Evolutionary conservation across 64 coral and sea anemone genomes (phyloP).

Genomic region (Catalaphyllia jardinei): DNA sequence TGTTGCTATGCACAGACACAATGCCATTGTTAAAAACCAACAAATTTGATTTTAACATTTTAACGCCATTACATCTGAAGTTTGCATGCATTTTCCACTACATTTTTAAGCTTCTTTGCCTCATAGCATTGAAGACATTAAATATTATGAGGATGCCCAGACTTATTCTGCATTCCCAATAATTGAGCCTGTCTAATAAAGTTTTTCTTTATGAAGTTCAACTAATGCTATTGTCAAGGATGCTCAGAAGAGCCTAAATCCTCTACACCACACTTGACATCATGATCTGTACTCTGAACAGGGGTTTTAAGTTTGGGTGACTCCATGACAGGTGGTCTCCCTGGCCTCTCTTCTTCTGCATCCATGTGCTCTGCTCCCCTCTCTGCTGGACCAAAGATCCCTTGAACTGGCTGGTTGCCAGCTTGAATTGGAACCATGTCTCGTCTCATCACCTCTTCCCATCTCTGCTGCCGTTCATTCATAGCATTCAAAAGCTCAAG

Average conservation of each 20-base stretch:
- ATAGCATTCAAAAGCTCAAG: constrained; percentile 14
- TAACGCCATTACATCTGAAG: no score
- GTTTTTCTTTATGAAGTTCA: no score
- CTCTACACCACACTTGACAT: not conserved
- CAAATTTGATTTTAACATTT: no score
- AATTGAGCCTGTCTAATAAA: no score
- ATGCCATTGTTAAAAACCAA: no score
- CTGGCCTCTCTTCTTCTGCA: not conserved
- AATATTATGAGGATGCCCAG: no score
- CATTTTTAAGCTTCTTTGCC: no score
- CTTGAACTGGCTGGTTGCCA: not conserved
- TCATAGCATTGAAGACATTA: no score
- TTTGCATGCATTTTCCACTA: no score
- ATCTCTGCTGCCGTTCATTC: constrained; percentile 4
- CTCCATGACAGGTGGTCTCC: not conserved
- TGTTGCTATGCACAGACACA: no score
- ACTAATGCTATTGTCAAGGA: not conserved
- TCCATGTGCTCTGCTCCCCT: not conserved
- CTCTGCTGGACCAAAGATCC: not conserved
- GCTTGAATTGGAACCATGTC: not conserved
- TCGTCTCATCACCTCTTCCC: not conserved
- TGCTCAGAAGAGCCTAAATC: not conserved
- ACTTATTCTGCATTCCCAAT: no score
- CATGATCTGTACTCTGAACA: not conserved
- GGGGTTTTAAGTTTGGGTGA: not conserved